These are phyloP conservation scores for Tylochromis polylepis DNA, from an alignment of 2,113 vertebrate species.

Conservation along the genomic window DNA sequence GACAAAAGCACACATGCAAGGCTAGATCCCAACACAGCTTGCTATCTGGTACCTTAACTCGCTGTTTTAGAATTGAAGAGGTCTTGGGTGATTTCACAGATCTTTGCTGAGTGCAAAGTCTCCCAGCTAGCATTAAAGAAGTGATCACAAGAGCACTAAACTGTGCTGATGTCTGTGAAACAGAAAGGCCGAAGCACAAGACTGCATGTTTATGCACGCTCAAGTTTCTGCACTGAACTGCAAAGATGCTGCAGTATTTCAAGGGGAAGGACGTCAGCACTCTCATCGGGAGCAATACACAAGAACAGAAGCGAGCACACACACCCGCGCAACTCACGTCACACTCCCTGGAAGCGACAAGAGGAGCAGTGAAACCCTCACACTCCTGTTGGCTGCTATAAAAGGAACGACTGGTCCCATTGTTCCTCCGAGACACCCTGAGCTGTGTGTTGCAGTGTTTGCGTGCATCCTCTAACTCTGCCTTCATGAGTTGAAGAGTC, in stretches of 20 bases:
- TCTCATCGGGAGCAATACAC: slow-evolving; percentile 21
- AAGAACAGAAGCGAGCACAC: neutral
- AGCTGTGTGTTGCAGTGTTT: neutral
- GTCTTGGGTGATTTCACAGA: neutral
- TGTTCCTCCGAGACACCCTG: slow-evolving; percentile 22
- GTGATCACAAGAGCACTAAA: neutral
- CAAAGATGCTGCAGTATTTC: slow-evolving; percentile 34
- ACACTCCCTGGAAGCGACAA: slow-evolving; percentile 16
- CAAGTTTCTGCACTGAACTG: neutral
- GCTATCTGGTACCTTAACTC: neutral
- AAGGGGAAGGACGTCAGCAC: slow-evolving; percentile 13
- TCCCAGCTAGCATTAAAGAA: neutral
- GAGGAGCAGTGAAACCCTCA: neutral
- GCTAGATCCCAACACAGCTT: neutral
- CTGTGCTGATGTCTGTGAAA: neutral
- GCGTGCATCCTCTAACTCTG: neutral
- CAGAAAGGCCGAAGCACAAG: neutral
- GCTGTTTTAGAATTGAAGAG: neutral
- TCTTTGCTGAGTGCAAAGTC: neutral
- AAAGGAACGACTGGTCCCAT: slow-evolving; percentile 29
- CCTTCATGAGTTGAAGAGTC: neutral
- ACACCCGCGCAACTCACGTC: neutral
- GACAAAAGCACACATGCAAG: slow-evolving; percentile 15
- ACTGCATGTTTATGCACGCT: neutral
- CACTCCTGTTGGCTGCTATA: slow-evolving; percentile 28